Evolutionary conservation across 1,140 invertebrate genomes (phyloP), one percentile per base, ranked within the genome.

Genomic region (Pogonomyrmex barbatus): DNA sequence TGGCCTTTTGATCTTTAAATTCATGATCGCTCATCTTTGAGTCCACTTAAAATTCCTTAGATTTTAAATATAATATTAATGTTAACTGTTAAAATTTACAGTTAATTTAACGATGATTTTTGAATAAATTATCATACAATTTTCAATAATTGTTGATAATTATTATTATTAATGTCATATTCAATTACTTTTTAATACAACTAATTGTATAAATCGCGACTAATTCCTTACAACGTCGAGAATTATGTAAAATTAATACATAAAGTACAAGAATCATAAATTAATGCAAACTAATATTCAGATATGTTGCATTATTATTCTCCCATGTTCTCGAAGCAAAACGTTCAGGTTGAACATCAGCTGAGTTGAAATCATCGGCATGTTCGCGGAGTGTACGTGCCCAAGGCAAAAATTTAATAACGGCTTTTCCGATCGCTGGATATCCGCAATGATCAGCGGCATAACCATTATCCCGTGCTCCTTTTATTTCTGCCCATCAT

Each of bases 361-460:
- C 36, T 24, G 63, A 50, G 47, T 12, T 78, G 24, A 79, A 79
- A 81, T 50, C 76, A 39, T 79, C 36, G 39, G 33, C 36, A 6
- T 30, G 36, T 39, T 70, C 52, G 56, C 45, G 36, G n/a, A 52
- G 47, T 50, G 6, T 24, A 47, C 30, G 47, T 24, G 62, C 47
- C 42, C n/a, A 84, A 67, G 83, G 75, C 58, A 76, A 39, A 78
- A 50, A 45, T 67, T 85, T 85, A 78, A 85, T 85, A 77, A 85
- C 62, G 47, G 56, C 60, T 65, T 85, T 63, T 14, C 50, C 73
- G 70, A 77, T 83, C 73, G 60, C 45, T 77, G 36, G 62, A 78
- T 42, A 79, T 77, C 70, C 56, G 30, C 67, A 24, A 24, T 45
- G 56, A 84, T 70, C 47, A 14, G n/a, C 60, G 45, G 60, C 36